Conservation (phyloP, 2,797 vertebrate genomes). For the Peromyscus eremicus region DNA sequence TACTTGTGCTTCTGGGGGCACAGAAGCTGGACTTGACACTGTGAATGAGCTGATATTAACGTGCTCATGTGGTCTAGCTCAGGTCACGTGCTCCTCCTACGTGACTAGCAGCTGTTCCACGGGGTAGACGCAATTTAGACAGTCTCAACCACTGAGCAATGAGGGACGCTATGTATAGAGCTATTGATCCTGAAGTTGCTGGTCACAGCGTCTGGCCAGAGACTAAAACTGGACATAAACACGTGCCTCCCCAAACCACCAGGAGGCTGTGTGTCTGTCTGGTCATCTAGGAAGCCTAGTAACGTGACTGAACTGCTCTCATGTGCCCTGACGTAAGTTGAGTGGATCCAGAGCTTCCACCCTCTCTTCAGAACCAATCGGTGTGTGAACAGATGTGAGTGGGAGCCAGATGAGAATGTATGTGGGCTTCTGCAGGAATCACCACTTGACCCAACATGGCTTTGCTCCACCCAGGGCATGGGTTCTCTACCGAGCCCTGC, state of each 20-base stretch:
- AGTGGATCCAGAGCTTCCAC: neutral
- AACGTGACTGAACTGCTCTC: no score
- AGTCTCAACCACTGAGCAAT: neutral
- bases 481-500: neutral
- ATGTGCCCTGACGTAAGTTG: neutral
- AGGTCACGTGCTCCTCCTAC: neutral
- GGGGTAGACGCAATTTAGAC: neutral
- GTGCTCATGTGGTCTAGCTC: neutral
- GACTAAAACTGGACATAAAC: neutral
- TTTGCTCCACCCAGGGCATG: neutral
- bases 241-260: neutral
- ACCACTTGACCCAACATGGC: fast-evolving
- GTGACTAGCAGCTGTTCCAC: no score
- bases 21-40: neutral
- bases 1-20: neutral
- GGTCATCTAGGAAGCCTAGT: neutral
- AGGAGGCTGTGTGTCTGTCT: neutral
- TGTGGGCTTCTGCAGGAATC: neutral
- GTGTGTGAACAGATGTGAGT: neutral
- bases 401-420: fast-evolving
- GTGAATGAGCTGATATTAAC: neutral
- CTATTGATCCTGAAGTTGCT: no score
- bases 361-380: neutral
- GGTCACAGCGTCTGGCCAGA: neutral
- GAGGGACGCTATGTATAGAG: neutral